Base-by-base conservation (phyloP, 2,888 invertebrate genomes). In the Ceraclea dissimilis region DNA sequence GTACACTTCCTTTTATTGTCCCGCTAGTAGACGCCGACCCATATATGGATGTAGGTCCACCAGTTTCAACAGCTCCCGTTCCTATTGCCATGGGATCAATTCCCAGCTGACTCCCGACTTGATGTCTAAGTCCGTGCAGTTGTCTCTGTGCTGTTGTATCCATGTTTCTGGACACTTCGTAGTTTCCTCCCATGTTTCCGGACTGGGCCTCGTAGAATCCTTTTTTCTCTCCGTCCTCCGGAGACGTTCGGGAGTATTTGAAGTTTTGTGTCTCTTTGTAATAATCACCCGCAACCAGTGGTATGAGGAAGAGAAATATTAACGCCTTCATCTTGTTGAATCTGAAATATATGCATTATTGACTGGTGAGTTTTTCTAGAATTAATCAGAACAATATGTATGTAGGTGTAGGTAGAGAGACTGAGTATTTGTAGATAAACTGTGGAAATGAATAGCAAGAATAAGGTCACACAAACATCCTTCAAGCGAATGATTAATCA, bases 181-280 rank as follows among this genome's bases (percentile, higher is more conserved):
- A 78, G 63, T 78, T 78, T 2, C 77, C 77, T 16, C 77, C 77
- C 75, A 76, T 73, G 59, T 78, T 78, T n/a, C 78, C 78, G 63
- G 76, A 68, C 60, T 77, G 77, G 10, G 78, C 73, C 16, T 72
- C 76, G 59, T 78, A 78, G 62, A 59, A 77, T 13, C 78, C 78
- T 64, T 76, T 76, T 13, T 63, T 63, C 13, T 58, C 55, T 13
- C 76, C 78, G 21, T 76, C 76, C 56, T 76, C 77, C 1, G 74
- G 68, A n/a, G 76, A 76, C 61, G 75, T 76, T 63, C 78, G 69
- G 17, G 76, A 71, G 64, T 67, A 78, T 65, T 78, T 69, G 60
- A 78, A 78, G 60, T 78, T 76, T 68, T 78, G 77, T 57, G 70
- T 74, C 66, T 78, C 78, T 65, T 68, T 73, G 61, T 76, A 78